phyloP scores from a whole-genome alignment of 2,113 vertebrate species.

The Pampusana beccarii region DNA sequence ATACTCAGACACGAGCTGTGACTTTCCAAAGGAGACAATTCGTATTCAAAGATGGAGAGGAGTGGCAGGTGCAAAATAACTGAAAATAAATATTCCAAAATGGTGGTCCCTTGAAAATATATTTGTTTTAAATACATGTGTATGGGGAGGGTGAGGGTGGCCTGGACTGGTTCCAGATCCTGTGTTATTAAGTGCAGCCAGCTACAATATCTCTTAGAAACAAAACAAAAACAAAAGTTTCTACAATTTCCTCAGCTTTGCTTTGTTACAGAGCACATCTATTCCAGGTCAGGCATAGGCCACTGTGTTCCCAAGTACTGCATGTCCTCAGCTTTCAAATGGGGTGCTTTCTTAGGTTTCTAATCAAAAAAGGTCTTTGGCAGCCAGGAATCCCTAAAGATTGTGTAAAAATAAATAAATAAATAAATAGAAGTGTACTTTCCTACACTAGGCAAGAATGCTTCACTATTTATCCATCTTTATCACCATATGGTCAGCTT shows the following conservation, averaged over 20 bases:
- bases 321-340: not conserved
- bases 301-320: not conserved
- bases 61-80: not conserved
- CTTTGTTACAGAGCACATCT: not conserved
- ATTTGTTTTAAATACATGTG: not conserved
- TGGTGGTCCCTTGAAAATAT: not conserved
- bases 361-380: not conserved
- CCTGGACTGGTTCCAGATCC: not conserved
- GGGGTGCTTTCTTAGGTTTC: not conserved
- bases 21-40: not conserved
- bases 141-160: not conserved
- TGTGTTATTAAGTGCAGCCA: not conserved
- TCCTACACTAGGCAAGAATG: not conserved
- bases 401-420: not conserved
- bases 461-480: not conserved
- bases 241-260: not conserved
- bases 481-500: slow-evolving; percentile 49
- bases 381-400: not conserved
- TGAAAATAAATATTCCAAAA: not conserved
- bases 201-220: not conserved
- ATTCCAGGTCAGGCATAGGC: not conserved
- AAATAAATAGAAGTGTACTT: not conserved
- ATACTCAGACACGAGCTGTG: not conserved
- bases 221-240: not conserved
- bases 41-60: not conserved